phyloP scores from a whole-genome alignment of 2,888 invertebrate genomes.

The Torymus aiolomorphi region DNA sequence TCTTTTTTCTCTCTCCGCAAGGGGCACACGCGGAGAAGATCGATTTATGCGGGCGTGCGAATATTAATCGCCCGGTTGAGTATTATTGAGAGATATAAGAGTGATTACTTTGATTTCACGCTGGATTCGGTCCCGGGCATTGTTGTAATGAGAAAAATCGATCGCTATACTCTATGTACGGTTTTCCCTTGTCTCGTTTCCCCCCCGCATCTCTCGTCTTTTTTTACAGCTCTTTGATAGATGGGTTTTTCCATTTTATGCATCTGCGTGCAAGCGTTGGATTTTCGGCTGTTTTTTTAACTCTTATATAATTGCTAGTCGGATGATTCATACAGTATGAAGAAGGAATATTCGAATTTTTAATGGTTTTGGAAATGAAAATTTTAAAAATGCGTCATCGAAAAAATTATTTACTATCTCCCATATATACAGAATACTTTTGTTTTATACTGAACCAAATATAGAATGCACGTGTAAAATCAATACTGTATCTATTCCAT shows the following conservation, averaged over 20 bases:
- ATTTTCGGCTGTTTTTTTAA: background rate
- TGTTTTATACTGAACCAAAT: too few species aligned
- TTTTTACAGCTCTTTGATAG: conserved; percentile 11
- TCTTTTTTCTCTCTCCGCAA: background rate
- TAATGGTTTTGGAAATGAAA: too few species aligned
- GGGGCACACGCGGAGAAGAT: conserved; percentile 10
- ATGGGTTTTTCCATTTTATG: conserved; percentile 2
- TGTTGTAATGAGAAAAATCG: conserved; percentile 30
- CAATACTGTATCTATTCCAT: too few species aligned
- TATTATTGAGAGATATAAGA: conserved; percentile 43
- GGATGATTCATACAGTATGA: too few species aligned
- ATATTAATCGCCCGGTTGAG: conserved; percentile 39
- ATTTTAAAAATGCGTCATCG: too few species aligned
- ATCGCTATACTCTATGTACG: background rate
- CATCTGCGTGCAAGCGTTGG: background rate
- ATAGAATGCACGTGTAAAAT: too few species aligned
- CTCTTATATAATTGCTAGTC: too few species aligned
- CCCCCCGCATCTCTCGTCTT: background rate
- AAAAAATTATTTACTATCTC: too few species aligned
- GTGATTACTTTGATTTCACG: conserved; percentile 43
- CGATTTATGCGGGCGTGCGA: conserved; percentile 20
- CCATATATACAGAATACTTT: too few species aligned
- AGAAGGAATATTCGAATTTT: too few species aligned
- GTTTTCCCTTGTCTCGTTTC: too few species aligned
- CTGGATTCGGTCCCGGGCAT: background rate